phyloP scores from a whole-genome alignment of 2,888 invertebrate species.

The Hyles lineata region DNA sequence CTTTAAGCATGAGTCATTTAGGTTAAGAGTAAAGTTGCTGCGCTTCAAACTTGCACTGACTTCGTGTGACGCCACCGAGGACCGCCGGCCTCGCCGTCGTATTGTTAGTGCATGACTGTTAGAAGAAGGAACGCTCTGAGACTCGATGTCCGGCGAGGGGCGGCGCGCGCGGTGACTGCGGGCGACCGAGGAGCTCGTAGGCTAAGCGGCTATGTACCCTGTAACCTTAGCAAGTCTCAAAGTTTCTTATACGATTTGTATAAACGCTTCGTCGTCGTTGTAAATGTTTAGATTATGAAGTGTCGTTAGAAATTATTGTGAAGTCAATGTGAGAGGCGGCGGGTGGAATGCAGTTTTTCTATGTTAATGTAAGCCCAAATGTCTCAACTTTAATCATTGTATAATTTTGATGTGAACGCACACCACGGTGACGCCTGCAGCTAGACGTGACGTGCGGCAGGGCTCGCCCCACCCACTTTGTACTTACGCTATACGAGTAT shows the following conservation, averaged over 20 bases:
- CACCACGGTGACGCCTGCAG: neutral
- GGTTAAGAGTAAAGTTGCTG: conserved; percentile 25
- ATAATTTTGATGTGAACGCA: neutral
- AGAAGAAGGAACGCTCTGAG: neutral
- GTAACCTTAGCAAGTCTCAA: conserved; percentile 23
- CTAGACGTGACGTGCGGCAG: neutral
- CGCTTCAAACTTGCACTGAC: conserved; percentile 11
- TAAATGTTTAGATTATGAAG: conserved; percentile 32
- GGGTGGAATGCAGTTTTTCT: conserved; percentile 24
- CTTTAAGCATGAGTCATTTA: conserved; percentile 18
- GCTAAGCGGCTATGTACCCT: conserved; percentile 6
- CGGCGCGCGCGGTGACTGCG: neutral
- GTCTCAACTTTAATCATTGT: conserved; percentile 21
- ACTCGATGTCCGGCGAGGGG: neutral
- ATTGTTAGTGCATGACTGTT: neutral
- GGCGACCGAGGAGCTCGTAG: conserved; percentile 4
- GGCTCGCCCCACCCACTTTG: too few relatives aligned
- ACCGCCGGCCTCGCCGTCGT: neutral
- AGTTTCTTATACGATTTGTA: conserved; percentile 23
- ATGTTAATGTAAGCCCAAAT: conserved; percentile 21
- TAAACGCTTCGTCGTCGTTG: conserved; percentile 30
- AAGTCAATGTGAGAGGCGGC: conserved; percentile 1
- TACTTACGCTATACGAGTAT: too few relatives aligned
- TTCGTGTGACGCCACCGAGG: neutral
- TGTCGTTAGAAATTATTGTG: conserved; percentile 13